Percentiles rank a stretch among this genome's conserved stretches.
Conservation (phyloP, 2,888 invertebrate species). For the Aporophyla lueneburgensis region DNA sequence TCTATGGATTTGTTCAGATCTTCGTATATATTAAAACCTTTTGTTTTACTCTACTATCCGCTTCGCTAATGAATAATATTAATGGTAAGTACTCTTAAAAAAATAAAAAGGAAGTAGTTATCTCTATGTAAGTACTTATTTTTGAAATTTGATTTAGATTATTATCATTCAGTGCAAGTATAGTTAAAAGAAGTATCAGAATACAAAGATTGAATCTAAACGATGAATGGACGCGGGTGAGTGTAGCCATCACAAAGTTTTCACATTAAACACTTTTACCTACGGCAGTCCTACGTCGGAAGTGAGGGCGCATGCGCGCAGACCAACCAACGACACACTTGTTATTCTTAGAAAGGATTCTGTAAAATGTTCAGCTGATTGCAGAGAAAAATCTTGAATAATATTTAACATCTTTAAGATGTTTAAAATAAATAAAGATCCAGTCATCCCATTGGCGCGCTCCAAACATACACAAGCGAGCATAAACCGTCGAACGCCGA, state of each 20-base stretch:
- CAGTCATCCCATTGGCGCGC: conserved; percentile 69
- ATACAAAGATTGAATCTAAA: conserved; percentile 73
- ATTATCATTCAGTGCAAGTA: conserved; percentile 10
- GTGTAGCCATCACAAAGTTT: conserved; percentile 79
- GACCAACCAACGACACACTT: conserved; percentile 67
- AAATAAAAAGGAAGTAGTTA: not conserved
- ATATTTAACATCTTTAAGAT: conserved; percentile 55
- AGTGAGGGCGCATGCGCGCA: conserved; percentile 75
- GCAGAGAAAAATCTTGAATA: conserved; percentile 42
- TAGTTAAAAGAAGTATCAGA: conserved; percentile 52
- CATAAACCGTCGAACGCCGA: conserved; percentile 66
- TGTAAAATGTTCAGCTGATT: conserved; percentile 50
- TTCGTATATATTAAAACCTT: conserved; percentile 33
- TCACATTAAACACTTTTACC: conserved; percentile 81
- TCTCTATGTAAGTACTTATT: not conserved
- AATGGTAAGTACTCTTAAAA: conserved; percentile 20
- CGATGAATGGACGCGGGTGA: conserved; percentile 73
- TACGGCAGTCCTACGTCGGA: conserved; percentile 69
- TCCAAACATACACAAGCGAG: conserved; percentile 65
- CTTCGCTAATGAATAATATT: conserved; percentile 37
- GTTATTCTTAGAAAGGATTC: conserved; percentile 66
- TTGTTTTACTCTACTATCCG: conserved; percentile 32
- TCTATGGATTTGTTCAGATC: conserved; percentile 29
- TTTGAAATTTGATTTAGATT: conserved; percentile 18
- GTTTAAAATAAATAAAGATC: conserved; percentile 63